These are phyloP conservation scores for Monopis laevigella DNA, from an alignment of 2,888 invertebrate species.

Conservation along the genomic window DNA sequence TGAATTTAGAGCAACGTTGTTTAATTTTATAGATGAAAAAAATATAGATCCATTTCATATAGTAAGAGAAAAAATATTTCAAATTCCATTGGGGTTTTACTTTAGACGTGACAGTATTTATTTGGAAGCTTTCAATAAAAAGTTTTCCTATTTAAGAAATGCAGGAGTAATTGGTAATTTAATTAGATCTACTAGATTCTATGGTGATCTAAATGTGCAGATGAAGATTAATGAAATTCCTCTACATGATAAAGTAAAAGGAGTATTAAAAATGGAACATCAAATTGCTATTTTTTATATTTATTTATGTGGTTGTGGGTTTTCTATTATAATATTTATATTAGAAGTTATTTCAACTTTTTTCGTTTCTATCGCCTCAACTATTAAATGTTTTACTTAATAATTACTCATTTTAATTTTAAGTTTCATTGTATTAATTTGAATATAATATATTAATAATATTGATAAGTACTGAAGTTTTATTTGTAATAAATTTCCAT, in stretches of 20 bases:
- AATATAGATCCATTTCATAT: conserved; percentile 6
- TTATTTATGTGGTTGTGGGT: neutral
- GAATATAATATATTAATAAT: no score
- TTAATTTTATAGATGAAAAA: conserved; percentile 1
- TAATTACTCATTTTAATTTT: no score
- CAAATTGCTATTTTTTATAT: neutral
- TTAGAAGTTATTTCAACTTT: conserved; percentile 8
- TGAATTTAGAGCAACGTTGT: conserved; percentile 1
- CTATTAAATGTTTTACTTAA: no score
- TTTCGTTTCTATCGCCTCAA: no score
- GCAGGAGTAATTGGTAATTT: neutral
- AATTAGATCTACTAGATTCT: neutral
- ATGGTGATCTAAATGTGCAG: neutral
- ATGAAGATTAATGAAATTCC: no score
- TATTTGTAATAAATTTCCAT: no score
- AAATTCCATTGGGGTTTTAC: conserved; percentile 4
- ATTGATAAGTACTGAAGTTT: no score
- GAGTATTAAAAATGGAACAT: conserved; percentile 5
- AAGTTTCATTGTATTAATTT: no score
- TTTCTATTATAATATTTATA: neutral
- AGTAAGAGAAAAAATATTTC: conserved; percentile 3
- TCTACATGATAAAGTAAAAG: neutral
- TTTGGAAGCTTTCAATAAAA: neutral
- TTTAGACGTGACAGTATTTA: conserved; percentile 5
- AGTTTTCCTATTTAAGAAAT: neutral